Evolutionary conservation across 2,797 vertebrate species (phyloP).

Genomic region (Nyctalus aviator): DNA sequence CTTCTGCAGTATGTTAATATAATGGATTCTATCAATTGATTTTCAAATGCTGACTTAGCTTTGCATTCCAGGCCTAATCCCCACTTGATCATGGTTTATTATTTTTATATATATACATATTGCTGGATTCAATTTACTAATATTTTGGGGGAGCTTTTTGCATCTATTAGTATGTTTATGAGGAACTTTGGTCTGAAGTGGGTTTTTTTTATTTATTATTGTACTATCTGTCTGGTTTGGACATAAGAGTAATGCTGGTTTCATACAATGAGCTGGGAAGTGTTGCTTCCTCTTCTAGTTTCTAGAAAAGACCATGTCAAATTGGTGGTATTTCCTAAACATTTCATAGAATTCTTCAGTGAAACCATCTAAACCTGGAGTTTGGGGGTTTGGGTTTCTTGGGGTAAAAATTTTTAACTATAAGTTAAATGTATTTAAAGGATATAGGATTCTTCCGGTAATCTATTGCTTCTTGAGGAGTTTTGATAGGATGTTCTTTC

Average conservation of each 20-base stretch:
- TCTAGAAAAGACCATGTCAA: not conserved
- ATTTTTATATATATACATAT: not conserved
- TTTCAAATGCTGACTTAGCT: conserved; percentile 35
- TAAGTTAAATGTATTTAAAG: not conserved
- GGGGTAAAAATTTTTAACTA: not conserved
- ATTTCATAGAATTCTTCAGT: not conserved
- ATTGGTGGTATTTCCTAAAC: not conserved
- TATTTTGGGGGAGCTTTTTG: not conserved
- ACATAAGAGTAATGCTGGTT: not conserved
- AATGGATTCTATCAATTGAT: not conserved
- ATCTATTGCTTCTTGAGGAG: conserved; percentile 2
- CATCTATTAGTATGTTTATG: not conserved
- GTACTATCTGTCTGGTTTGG: not conserved
- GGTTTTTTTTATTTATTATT: not conserved
- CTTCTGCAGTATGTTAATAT: not conserved
- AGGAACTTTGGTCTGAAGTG: not conserved
- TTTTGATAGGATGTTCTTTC: not conserved
- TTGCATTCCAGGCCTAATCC: not conserved
- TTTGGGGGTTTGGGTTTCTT: not conserved
- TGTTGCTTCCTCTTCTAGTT: not conserved
- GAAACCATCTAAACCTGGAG: not conserved
- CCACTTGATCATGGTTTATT: not conserved
- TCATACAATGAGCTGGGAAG: not conserved
- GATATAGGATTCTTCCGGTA: not conserved
- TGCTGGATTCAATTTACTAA: conserved; percentile 14